Evolutionary conservation across 2,797 vertebrate species (phyloP).

Genomic region (Cyclopterus lumpus): DNA sequence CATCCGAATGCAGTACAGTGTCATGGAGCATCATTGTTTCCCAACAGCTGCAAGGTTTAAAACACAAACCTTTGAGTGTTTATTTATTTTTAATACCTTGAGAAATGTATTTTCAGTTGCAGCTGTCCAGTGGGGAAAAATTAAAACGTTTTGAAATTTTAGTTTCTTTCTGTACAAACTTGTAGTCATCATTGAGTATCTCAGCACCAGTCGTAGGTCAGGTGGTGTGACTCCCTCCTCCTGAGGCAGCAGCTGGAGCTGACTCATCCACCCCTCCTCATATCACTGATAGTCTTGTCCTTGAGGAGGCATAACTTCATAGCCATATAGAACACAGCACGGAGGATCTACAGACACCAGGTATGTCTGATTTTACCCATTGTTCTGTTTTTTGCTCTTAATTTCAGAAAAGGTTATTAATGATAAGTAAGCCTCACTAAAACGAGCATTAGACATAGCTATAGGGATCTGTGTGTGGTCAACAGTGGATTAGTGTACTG

Average conservation of each 20-base stretch:
- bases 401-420: neutral
- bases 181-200: neutral
- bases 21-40: neutral
- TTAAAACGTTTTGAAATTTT: neutral
- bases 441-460: neutral
- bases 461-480: neutral
- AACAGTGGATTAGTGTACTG: neutral
- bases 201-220: neutral
- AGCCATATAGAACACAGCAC: neutral
- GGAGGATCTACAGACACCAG: slow-evolving; percentile 15
- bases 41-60: neutral
- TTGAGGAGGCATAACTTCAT: slow-evolving; percentile 17
- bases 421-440: neutral
- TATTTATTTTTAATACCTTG: neutral
- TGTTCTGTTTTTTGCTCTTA: neutral
- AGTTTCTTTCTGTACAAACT: neutral
- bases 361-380: slow-evolving; percentile 37
- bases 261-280: slow-evolving; percentile 24
- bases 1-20: neutral
- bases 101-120: neutral
- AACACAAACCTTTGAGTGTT: neutral
- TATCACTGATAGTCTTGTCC: neutral
- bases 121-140: neutral
- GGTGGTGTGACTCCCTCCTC: slow-evolving; percentile 36
- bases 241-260: slow-evolving; percentile 23